Conservation (phyloP, 2,113 vertebrate species). For the Carassius auratus region DNA sequence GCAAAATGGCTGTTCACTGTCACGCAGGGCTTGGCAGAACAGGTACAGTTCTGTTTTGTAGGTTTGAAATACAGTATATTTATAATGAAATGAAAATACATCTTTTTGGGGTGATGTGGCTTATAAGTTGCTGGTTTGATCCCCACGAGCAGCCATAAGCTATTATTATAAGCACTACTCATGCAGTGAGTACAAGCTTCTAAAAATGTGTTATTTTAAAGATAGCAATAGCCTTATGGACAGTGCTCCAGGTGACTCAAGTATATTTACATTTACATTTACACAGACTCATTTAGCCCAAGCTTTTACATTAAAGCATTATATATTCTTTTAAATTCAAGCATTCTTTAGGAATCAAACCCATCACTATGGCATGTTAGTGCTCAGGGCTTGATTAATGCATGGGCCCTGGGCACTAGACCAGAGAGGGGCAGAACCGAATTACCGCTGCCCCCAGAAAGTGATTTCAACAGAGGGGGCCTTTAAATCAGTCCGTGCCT, state of each 20-base stretch:
- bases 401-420: no score
- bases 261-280: neutral
- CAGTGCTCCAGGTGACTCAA: neutral
- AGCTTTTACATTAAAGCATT: neutral
- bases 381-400: no score
- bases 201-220: neutral
- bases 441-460: no score
- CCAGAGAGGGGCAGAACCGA: no score
- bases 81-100: neutral
- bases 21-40: conserved; percentile 96
- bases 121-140: neutral
- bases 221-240: neutral
- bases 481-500: no score
- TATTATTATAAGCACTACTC: neutral
- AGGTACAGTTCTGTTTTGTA: conserved; percentile 72
- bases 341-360: neutral
- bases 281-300: neutral
- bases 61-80: neutral
- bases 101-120: neutral
- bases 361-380: no score
- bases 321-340: neutral
- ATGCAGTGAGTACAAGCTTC: neutral
- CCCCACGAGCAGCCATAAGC: neutral
- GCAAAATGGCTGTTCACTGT: conserved; percentile 92
- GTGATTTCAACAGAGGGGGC: no score